Base-by-base conservation (phyloP, 2,113 vertebrate species). In the Pao palembangensis region DNA sequence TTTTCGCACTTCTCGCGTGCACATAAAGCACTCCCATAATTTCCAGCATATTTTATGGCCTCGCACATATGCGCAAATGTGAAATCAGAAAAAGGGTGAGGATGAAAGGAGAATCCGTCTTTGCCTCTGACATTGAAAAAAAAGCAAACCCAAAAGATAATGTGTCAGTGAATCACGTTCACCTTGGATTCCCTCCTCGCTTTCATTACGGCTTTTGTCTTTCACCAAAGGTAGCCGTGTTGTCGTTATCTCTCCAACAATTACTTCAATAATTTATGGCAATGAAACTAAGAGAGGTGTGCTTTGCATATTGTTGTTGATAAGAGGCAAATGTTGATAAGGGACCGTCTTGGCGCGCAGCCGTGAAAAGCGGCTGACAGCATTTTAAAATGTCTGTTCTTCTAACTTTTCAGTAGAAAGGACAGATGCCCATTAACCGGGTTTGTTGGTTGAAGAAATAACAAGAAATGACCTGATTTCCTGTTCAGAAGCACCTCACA, bases 81-180 rank as follows among this genome's bases (percentile, higher is more conserved):
- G 50, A 48, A 73, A 74, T 75, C 79, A 76, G 71, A 88, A 88
- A 83, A 88, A 86, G 83, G 86, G 80, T 82, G 63, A 4, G 72
- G 86, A 91, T 90, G 82, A 91, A 88, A 89, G 87, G 82, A 82
- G 85, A 74, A 87, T 88, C 80, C 79, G 88, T 89, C 89, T 91
- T 91, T 91, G 87, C 71, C 49, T 14, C 84, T 91, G 91, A 92
- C 90, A 90, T 91, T 91, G 89, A 76, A 83, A 76, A 84, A 38
- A 12, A 38, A 12, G 34, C 34, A 38, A 38, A 38, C 34, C 75
- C 75, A 71, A 76, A 80, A 87, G 87, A 89, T 90, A 91, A 88
- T 86, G 85, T 85, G 81, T 86, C 84, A 85, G 82, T 81, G 83
- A 90, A 84, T 91, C 85, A 80, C 25, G 50, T 76, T 91, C 87